Evolutionary conservation across 1,140 invertebrate genomes (phyloP).

Genomic region (Pentalonia nigronervosa): DNA sequence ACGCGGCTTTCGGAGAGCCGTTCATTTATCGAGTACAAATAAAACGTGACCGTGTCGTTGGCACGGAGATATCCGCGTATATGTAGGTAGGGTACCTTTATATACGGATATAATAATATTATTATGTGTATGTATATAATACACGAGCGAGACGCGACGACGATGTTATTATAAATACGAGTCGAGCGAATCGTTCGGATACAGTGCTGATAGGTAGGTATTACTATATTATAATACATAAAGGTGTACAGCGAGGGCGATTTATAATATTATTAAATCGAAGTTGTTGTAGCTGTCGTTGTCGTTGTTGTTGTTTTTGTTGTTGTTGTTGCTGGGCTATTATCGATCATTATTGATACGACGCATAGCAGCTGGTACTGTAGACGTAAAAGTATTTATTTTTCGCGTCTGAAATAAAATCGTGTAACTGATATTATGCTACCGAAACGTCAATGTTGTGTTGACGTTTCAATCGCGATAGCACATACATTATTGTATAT

Average conservation of each 20-base stretch:
- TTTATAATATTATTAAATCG: neutral
- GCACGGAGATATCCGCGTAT: slow-evolving; percentile 5
- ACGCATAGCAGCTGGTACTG: no score
- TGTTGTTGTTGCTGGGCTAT: neutral
- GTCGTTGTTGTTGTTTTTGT: neutral
- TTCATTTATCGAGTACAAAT: slow-evolving; percentile 55
- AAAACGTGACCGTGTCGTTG: slow-evolving; percentile 48
- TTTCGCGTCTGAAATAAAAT: neutral
- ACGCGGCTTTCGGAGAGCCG: slow-evolving; percentile 13
- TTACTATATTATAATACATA: no score
- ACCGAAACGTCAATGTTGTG: neutral
- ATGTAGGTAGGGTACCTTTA: no score
- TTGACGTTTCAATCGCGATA: neutral
- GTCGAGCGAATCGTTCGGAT: neutral
- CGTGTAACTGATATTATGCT: neutral
- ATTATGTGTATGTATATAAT: neutral
- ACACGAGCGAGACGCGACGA: neutral
- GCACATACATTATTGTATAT: neutral
- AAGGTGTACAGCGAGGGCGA: neutral
- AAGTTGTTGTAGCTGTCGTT: neutral
- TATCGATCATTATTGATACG: neutral
- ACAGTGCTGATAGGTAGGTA: neutral
- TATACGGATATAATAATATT: neutral
- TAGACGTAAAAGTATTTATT: neutral
- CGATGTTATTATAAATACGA: slow-evolving; percentile 2